phyloP scores from a whole-genome alignment of 2,888 invertebrate species.

The Pediacus dermestoides region DNA sequence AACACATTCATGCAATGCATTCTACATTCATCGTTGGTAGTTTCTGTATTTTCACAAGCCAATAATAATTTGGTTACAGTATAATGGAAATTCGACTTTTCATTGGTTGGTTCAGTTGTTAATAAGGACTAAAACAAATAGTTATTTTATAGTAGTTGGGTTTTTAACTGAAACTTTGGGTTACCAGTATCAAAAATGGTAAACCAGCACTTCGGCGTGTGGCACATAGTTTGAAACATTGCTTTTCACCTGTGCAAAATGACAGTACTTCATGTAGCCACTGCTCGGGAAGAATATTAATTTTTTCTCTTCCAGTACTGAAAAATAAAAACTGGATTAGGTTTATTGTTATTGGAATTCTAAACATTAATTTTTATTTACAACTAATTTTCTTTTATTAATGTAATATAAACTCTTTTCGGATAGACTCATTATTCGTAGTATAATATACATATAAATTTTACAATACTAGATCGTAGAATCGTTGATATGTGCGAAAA shows the following conservation, averaged over 20 bases:
- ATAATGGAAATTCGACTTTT: slow-evolving; percentile 48
- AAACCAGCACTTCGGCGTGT: slow-evolving; percentile 92
- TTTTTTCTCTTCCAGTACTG: slow-evolving; percentile 41
- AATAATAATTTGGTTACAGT: slow-evolving; percentile 57
- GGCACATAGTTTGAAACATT: slow-evolving; percentile 61
- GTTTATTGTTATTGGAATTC: not conserved
- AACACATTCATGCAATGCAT: slow-evolving; percentile 86
- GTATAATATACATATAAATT: too few species aligned
- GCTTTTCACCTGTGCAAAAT: slow-evolving; percentile 53
- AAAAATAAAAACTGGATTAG: slow-evolving; percentile 17
- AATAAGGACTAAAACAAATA: slow-evolving; percentile 64
- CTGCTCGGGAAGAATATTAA: slow-evolving; percentile 59
- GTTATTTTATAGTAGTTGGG: slow-evolving; percentile 10
- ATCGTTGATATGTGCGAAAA: too few species aligned
- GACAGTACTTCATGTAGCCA: slow-evolving; percentile 63
- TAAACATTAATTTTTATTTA: too few species aligned
- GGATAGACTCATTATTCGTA: too few species aligned
- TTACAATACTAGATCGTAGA: too few species aligned
- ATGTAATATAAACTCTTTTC: too few species aligned
- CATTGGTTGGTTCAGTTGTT: slow-evolving; percentile 62
- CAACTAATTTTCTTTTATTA: too few species aligned
- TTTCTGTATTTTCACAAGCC: slow-evolving; percentile 43
- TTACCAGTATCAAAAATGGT: slow-evolving; percentile 84
- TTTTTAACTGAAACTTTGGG: slow-evolving; percentile 8
- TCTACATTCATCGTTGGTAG: slow-evolving; percentile 52